Base-by-base conservation (phyloP, 1,140 invertebrate species). In the Meloidogyne floridensis region DNA sequence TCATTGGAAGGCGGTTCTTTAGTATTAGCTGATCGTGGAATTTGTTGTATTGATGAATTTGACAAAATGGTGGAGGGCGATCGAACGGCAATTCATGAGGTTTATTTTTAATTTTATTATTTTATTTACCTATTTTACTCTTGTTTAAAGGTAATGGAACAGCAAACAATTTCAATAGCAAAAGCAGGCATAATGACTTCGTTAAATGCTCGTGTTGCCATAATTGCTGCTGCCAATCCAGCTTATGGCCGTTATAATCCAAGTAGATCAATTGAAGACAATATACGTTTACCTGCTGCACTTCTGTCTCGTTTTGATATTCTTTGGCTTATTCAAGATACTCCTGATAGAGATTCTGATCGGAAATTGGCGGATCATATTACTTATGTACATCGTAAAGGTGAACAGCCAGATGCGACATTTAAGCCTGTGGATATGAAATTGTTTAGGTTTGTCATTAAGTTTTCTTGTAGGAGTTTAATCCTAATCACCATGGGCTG, bases 41-140 rank as follows among this genome's bases (percentile, higher is more conserved):
- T 99, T 59, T 99, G 97, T 90, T 99, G 97, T 90, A 99, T 99
- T 91, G 97, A 99, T 90, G 98, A 99, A 92, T 99, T 99, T 91
- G 98, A 99, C 91, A 99, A 99, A 92, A 99, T 99, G 97, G 94
- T 96, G 71, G 97, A 99, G 81, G 90, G 91, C 13, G 97, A 99
- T 91, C 93, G 97, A 87, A 98, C 96, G 0, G 95, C 97, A 69
- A 98, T 99, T 86, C 98, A 99, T 90, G 98, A 99, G 92, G 96
- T 97, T 7, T 18, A 18, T 20, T 4, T 51, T 15, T 20, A 47
- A 15, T n/a, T 78, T 11, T 3, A 71, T 32, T 8, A 10, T 47
- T 47, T 32, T 47, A 2, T 15, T 42, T 72, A 47, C 32, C 32
- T 47, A 15, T 11, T 85, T 84, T 51, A 6, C 32, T 70, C 32